These are phyloP conservation scores for Elgonia sp. DNA, from an alignment of 2,888 invertebrate species.

Conservation along the genomic window DNA sequence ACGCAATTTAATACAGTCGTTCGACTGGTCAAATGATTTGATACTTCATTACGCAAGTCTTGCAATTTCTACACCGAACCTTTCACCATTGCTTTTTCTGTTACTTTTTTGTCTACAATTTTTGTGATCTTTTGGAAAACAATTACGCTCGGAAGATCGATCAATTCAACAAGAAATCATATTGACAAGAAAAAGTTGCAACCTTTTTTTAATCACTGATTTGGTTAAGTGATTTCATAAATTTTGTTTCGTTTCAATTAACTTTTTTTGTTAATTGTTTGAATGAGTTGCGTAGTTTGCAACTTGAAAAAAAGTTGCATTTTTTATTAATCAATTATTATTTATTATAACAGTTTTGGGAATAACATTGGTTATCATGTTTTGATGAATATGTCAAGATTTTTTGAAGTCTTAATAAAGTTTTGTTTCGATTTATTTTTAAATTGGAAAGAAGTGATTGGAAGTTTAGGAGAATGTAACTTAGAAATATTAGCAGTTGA, in stretches of 20 bases:
- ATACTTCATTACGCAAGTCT: conserved; percentile 29
- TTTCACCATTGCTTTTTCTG: conserved; percentile 50
- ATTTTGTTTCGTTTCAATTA: conserved; percentile 1
- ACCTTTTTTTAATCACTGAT: not conserved
- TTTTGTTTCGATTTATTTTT: not conserved
- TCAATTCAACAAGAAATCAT: conserved; percentile 9
- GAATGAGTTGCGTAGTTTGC: not conserved
- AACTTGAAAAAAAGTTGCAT: not conserved
- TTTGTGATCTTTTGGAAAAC: conserved; percentile 23
- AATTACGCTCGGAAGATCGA: conserved; percentile 21
- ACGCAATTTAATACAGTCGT: not conserved
- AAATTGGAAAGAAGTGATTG: not conserved
- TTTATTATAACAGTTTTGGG: too few species aligned
- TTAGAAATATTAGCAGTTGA: not conserved
- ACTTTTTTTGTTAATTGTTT: not conserved
- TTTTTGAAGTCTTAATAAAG: not conserved
- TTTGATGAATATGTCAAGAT: not conserved
- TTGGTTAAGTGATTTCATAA: conserved; percentile 21
- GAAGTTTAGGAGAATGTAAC: not conserved
- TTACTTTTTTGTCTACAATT: not conserved
- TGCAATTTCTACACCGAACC: conserved; percentile 20
- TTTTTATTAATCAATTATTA: not conserved
- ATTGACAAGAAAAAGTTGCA: not conserved
- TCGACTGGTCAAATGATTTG: conserved; percentile 27
- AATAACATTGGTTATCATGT: too few species aligned